phyloP scores from a whole-genome alignment of 2,888 invertebrate species.

The Andrena bucephala region DNA sequence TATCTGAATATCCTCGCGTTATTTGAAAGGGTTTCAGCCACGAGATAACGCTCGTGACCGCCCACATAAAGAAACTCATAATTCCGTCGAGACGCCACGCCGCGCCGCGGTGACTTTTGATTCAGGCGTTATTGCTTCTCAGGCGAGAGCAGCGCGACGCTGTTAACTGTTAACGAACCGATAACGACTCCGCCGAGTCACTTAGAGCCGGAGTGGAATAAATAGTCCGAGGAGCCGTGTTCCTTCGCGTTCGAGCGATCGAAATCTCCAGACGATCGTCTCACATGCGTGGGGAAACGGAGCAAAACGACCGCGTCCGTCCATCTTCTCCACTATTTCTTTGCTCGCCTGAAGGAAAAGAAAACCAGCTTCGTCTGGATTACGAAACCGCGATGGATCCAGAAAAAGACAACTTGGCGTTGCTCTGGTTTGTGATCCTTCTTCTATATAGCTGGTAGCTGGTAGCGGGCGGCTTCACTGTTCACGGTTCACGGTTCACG shows the following conservation, averaged over 20 bases:
- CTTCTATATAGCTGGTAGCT: background rate
- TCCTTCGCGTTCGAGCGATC: background rate
- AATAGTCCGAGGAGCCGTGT: background rate
- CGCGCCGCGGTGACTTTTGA: background rate
- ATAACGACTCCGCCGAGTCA: conserved; percentile 29
- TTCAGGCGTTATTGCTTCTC: background rate
- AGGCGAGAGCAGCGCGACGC: background rate
- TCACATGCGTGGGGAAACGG: background rate
- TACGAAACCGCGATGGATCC: background rate
- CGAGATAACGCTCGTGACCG: background rate
- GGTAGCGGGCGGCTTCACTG: no score
- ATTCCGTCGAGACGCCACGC: background rate
- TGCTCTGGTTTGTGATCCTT: conserved; percentile 18
- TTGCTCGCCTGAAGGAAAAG: background rate
- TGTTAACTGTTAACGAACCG: conserved; percentile 25
- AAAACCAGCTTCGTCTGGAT: background rate
- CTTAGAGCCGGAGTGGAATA: background rate
- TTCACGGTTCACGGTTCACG: background rate
- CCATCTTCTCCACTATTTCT: background rate
- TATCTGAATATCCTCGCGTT: background rate
- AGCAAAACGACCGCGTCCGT: background rate
- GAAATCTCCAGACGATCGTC: background rate
- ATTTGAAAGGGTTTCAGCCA: background rate
- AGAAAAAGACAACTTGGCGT: background rate
- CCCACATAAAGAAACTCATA: background rate